Percentiles rank a stretch among this genome's conserved stretches.
phyloP scores from a whole-genome alignment of 2,888 invertebrate species.

The Lomographa bimaculata region DNA sequence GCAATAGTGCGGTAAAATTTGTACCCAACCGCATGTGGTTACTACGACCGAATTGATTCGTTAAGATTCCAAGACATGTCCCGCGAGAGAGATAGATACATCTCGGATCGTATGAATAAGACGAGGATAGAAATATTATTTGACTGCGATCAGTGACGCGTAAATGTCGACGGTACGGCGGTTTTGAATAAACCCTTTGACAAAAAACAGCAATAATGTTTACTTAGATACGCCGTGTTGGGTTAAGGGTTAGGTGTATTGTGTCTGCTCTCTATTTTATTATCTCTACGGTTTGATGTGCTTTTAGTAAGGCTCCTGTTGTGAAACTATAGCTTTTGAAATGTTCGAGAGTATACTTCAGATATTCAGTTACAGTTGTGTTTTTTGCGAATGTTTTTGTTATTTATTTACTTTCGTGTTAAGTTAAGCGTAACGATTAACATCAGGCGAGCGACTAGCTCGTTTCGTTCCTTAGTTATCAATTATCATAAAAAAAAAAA shows the following conservation, averaged over 20 bases:
- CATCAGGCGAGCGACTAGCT: too few species aligned
- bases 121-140: constrained; percentile 32
- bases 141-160: constrained; percentile 46
- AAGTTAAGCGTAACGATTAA: too few species aligned
- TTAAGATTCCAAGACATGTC: constrained; percentile 49
- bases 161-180: constrained; percentile 39
- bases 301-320: constrained; percentile 18
- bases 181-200: constrained; percentile 41
- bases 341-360: too few species aligned
- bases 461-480: too few species aligned
- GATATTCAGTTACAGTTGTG: too few species aligned
- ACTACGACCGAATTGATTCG: constrained; percentile 52
- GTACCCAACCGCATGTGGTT: constrained; percentile 50
- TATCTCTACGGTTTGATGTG: constrained; percentile 20
- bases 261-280: constrained; percentile 23
- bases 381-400: too few species aligned
- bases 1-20: constrained; percentile 45
- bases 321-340: constrained; percentile 19
- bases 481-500: too few species aligned
- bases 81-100: constrained; percentile 39
- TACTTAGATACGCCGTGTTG: constrained; percentile 35
- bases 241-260: constrained; percentile 20
- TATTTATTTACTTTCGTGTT: too few species aligned
- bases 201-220: constrained; percentile 48
- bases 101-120: constrained; percentile 34